Base-by-base conservation (phyloP, 2,113 vertebrate genomes). In the Nothoprocta pentlandii region DNA sequence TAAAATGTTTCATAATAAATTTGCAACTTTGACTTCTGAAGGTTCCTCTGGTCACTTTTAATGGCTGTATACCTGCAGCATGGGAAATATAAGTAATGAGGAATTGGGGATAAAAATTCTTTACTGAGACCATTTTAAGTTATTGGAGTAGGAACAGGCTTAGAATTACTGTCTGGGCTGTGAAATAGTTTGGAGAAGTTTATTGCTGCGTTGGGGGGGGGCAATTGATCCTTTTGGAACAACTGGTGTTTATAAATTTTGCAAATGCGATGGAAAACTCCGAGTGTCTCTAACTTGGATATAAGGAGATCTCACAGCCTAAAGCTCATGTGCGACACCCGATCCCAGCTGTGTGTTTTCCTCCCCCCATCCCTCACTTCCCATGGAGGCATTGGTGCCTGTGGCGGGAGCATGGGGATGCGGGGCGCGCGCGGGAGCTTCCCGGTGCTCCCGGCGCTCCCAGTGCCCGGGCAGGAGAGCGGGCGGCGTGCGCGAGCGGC, bases 41-140 rank as follows among this genome's bases (percentile, higher is more conserved):
- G 9, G 9, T 23, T 16, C 26, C 21, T 1, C 22, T 3, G 30
- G 0, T 10, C 34, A 0, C 70, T 22, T 14, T 15, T 2, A n/a
- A 41, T 3, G 70, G 19, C 22, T 1, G 22, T 12, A 54, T 11
- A 7, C 59, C 59, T 23, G 69, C 41, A 39, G 32, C 30, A 53
- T 16, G 34, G 51, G 41, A 12, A 3, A 28, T 2, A 19, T 4
- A 39, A 39, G 34, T 23, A 32, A 8, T 4, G 76, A 3, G 16
- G 2, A n/a, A 51, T 28, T 6, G 59, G 25, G 10, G 23, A 16
- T 2, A 4, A 2, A 41, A 0, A 5, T 22, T 1, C 22, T 15
- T 2, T 0, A 7, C 26, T 41, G 16, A 28, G 1, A 36, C 46
- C 42, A 25, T 46, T 30, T 21, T 32, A 17, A 12, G 20, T 9